phyloP scores from a whole-genome alignment of 2,797 vertebrate genomes.

The Enteromius trimaculatus region DNA sequence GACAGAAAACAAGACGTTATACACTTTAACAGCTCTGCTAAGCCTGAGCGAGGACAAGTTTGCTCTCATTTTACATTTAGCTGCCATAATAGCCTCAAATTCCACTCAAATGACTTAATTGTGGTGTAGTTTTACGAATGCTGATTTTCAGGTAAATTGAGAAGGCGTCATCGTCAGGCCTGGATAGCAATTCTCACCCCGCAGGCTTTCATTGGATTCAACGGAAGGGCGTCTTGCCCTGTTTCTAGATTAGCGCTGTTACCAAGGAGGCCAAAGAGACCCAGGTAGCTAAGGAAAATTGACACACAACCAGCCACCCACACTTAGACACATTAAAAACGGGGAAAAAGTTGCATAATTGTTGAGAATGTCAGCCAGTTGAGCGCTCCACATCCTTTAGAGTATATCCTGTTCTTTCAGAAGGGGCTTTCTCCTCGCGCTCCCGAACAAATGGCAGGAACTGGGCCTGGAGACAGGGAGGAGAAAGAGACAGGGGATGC shows the following conservation, averaged over 20 bases:
- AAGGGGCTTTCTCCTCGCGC: conserved; percentile 58
- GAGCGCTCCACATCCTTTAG: conserved; percentile 60
- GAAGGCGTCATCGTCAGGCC: conserved; percentile 45
- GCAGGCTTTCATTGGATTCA: conserved; percentile 16
- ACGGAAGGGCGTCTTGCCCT: not conserved
- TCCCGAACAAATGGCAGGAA: conserved; percentile 75
- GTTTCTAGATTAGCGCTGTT: conserved; percentile 16
- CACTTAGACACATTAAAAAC: conserved; percentile 36
- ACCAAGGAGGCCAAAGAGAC: conserved; percentile 43
- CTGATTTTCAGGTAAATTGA: conserved; percentile 63
- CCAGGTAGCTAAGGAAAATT: conserved; percentile 44
- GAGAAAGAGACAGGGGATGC: conserved; percentile 59
- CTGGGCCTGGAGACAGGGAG: conserved; percentile 35
- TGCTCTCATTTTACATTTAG: conserved; percentile 61
- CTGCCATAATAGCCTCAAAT: conserved; percentile 59
- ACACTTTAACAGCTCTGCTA: conserved; percentile 33
- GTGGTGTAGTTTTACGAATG: conserved; percentile 71
- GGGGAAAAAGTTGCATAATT: conserved; percentile 60
- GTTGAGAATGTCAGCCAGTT: conserved; percentile 64
- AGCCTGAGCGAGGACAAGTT: conserved; percentile 41
- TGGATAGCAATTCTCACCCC: conserved; percentile 41
- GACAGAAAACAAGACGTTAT: conserved; percentile 56
- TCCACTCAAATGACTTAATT: conserved; percentile 76
- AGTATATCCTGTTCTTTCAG: conserved; percentile 73
- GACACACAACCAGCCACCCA: conserved; percentile 17